These are phyloP conservation scores for Kryphioiulus occultus DNA, from an alignment of 2,888 invertebrate species.

Conservation along the genomic window DNA sequence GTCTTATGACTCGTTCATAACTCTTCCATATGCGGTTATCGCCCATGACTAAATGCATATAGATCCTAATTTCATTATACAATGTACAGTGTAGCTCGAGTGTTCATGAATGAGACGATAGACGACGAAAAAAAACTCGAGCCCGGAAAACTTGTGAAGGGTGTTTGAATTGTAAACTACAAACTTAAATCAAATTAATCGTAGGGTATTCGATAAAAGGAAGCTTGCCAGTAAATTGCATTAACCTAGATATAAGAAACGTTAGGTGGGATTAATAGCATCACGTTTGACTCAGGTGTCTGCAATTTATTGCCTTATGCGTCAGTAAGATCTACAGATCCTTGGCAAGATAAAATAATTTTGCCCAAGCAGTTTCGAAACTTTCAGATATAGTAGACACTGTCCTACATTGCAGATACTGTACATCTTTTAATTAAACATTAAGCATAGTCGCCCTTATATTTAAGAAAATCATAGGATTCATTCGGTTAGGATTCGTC, in stretches of 20 bases:
- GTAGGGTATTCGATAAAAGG: background rate
- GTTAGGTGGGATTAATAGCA: background rate
- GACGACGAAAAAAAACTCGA: background rate
- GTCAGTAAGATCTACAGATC: background rate
- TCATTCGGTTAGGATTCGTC: too few species aligned
- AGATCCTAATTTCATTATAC: background rate
- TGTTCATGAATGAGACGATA: background rate
- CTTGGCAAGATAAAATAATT: background rate
- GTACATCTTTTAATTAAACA: too few species aligned
- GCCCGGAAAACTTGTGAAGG: background rate
- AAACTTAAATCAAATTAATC: conserved; percentile 27
- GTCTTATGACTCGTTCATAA: background rate
- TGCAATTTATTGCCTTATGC: background rate
- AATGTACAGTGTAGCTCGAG: too few species aligned
- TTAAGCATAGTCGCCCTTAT: too few species aligned
- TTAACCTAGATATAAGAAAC: conserved; percentile 2
- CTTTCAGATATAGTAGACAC: too few species aligned
- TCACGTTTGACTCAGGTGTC: background rate
- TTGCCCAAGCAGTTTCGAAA: too few species aligned
- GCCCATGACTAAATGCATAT: background rate
- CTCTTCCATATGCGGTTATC: conserved; percentile 18
- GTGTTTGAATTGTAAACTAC: conserved; percentile 13
- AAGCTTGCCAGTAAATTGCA: background rate
- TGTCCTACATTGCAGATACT: too few species aligned
- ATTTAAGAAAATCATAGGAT: too few species aligned